Conservation (phyloP, 2,888 invertebrate genomes). For the Corythucha ciliata region DNA sequence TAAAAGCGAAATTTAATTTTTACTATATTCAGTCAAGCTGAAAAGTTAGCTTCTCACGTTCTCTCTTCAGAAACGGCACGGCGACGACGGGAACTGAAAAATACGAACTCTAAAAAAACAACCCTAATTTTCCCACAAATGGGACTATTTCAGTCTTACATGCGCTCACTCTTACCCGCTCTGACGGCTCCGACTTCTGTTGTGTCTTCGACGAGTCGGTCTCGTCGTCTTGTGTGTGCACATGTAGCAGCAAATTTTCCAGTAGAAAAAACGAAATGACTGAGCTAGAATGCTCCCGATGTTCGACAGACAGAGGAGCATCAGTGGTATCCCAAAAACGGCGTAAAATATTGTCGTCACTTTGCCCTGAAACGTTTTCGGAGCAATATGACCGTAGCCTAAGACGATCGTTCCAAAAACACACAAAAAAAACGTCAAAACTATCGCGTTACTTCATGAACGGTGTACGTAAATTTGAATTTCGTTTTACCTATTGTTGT, state of each 20-base stretch:
- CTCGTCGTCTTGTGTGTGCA: conserved; percentile 49
- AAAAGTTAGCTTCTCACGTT: too few species aligned
- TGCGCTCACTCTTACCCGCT: too few species aligned
- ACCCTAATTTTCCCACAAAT: too few species aligned
- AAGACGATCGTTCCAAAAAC: too few species aligned
- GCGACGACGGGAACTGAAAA: too few species aligned
- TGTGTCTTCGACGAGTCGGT: conserved; percentile 22
- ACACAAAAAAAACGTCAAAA: not conserved
- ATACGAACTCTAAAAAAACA: too few species aligned
- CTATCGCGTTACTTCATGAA: not conserved
- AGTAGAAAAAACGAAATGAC: conserved; percentile 85
- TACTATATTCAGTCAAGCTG: too few species aligned
- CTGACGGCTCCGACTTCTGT: conserved; percentile 2
- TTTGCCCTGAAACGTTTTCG: conserved; percentile 87
- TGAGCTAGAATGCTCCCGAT: conserved; percentile 92
- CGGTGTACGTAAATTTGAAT: not conserved
- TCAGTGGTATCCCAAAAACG: conserved; percentile 86
- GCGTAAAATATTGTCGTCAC: conserved; percentile 93
- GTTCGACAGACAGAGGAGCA: conserved; percentile 88
- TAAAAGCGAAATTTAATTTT: too few species aligned
- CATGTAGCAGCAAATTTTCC: conserved; percentile 83
- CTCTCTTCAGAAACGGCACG: too few species aligned
- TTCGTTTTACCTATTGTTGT: conserved; percentile 85
- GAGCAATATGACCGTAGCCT: conserved; percentile 94
- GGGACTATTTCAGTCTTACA: too few species aligned